Percentiles rank a stretch among this genome's conserved stretches.
Evolutionary conservation across 2,888 invertebrate genomes (phyloP).

Genomic region (Orchestes rusci): DNA sequence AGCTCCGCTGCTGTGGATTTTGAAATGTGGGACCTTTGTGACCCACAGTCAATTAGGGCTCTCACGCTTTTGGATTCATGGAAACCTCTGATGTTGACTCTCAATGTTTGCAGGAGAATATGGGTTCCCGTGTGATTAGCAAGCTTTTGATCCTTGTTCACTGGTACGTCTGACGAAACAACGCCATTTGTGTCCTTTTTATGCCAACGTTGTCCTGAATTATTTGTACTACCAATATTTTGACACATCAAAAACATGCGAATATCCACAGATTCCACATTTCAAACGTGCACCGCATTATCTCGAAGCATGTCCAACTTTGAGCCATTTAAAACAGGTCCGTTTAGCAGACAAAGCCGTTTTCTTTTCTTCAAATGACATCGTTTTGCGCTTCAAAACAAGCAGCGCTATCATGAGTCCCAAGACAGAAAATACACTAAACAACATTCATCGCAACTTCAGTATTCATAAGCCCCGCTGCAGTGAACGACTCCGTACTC

Average conservation of each 20-base stretch:
- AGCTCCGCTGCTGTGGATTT: no score
- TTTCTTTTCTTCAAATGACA: neutral
- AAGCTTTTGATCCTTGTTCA: neutral
- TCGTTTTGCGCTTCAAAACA: no score
- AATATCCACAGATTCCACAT: neutral
- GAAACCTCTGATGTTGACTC: neutral
- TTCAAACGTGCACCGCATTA: no score
- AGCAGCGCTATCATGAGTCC: no score
- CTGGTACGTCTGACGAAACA: no score
- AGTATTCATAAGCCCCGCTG: no score
- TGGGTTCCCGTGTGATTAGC: neutral
- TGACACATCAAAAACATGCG: neutral
- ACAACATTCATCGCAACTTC: no score
- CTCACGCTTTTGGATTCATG: neutral
- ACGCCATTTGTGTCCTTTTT: no score
- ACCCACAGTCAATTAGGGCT: neutral
- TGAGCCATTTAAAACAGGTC: neutral
- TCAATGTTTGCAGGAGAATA: neutral
- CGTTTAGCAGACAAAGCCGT: neutral
- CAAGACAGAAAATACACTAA: no score
- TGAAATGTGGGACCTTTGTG: neutral
- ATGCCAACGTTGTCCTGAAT: no score
- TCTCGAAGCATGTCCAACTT: neutral
- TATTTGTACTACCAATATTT: no score
- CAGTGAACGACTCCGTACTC: no score